Percentiles rank a stretch among this genome's conserved stretches.
Conservation (phyloP, 2,113 vertebrate species). For the Eolophus roseicapilla region DNA sequence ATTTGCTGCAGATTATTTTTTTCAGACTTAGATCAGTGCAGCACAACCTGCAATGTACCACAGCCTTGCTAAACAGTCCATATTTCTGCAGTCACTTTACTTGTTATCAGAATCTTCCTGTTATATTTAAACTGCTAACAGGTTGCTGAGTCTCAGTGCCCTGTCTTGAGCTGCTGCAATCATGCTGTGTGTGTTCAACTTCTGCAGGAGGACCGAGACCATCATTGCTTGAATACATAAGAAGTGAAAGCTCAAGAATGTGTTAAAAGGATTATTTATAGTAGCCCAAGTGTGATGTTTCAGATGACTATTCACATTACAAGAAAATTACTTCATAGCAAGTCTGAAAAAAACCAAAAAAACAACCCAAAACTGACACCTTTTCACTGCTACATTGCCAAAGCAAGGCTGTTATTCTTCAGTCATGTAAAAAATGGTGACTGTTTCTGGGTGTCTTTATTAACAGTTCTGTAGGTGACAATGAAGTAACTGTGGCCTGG, state of each 20-base stretch:
- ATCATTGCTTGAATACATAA: neutral
- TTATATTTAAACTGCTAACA: neutral
- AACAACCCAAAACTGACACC: neutral
- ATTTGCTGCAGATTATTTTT: neutral
- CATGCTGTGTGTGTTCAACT: neutral
- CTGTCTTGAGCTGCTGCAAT: neutral
- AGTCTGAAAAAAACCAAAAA: neutral
- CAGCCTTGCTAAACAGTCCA: neutral
- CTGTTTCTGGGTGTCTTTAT: neutral
- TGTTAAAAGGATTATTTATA: neutral
- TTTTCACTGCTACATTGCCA: neutral
- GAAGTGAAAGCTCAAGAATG: neutral
- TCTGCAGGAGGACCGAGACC: neutral
- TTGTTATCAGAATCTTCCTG: neutral
- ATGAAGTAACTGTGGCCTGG: neutral
- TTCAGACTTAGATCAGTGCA: neutral
- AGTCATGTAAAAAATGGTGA: neutral
- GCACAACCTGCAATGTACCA: neutral
- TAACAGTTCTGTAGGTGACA: neutral
- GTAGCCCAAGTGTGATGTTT: neutral
- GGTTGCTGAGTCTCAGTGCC: neutral
- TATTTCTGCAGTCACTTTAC: neutral
- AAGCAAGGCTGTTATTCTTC: neutral
- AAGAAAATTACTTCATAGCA: constrained; percentile 31
- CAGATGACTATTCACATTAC: neutral